These are phyloP conservation scores for Drosophila auraria DNA, from an alignment of 1,140 invertebrate species.

Conservation along the genomic window DNA sequence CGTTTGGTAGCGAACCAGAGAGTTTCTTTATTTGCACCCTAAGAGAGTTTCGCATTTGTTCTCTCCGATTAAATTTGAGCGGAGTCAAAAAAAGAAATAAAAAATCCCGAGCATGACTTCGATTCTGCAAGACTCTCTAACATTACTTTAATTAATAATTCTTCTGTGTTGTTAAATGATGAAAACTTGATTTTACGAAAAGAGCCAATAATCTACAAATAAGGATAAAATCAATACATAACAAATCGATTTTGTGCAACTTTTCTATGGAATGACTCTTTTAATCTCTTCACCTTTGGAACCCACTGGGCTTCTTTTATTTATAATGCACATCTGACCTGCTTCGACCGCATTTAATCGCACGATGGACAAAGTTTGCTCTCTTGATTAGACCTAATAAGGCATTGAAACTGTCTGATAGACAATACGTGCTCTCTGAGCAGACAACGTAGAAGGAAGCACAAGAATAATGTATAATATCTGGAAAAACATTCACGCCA, in stretches of 20 bases:
- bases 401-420: slow-evolving; percentile 21
- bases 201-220: too few relatives aligned
- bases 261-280: background rate
- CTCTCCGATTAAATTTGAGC: too few relatives aligned
- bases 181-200: too few relatives aligned
- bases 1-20: too few relatives aligned
- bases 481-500: background rate
- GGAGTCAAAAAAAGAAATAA: too few relatives aligned
- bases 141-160: too few relatives aligned
- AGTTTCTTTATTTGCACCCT: too few relatives aligned
- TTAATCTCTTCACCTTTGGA: background rate
- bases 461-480: slow-evolving; percentile 11
- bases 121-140: too few relatives aligned
- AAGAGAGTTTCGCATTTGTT: too few relatives aligned
- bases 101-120: too few relatives aligned
- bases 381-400: slow-evolving; percentile 24
- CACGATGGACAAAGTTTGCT: slow-evolving; percentile 8
- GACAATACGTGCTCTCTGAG: slow-evolving; percentile 7
- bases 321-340: slow-evolving; percentile 10
- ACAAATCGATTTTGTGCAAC: background rate
- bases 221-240: too few relatives aligned
- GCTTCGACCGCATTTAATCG: slow-evolving; percentile 1
- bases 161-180: too few relatives aligned
- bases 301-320: background rate
- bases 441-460: background rate